These are phyloP conservation scores for Leptura quadrifasciata DNA, from an alignment of 2,888 invertebrate genomes.

Conservation along the genomic window DNA sequence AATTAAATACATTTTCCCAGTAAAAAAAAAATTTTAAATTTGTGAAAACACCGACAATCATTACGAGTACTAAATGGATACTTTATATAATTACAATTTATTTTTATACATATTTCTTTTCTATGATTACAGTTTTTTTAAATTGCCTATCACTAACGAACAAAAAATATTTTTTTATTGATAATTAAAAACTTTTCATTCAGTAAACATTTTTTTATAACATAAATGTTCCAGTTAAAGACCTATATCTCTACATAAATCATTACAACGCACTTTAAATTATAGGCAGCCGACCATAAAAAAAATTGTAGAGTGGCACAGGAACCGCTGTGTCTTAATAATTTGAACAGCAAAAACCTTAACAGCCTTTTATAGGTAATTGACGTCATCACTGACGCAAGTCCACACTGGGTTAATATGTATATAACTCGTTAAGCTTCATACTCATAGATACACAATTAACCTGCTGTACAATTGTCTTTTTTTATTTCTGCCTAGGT, in stretches of 20 bases:
- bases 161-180: no score
- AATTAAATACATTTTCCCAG: no score
- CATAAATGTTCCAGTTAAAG: neutral
- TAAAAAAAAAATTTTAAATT: no score
- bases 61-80: no score
- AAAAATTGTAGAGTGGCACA: conserved; percentile 2
- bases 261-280: conserved; percentile 14
- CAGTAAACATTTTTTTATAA: neutral
- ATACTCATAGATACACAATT: conserved; percentile 34
- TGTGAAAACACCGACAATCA: no score
- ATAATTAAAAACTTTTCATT: no score
- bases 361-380: conserved; percentile 66
- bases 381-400: conserved; percentile 67
- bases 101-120: no score
- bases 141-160: no score
- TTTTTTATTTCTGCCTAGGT: conserved; percentile 9
- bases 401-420: conserved; percentile 44
- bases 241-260: conserved; percentile 3
- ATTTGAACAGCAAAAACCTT: conserved; percentile 58
- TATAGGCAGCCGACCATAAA: neutral
- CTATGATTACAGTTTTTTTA: no score
- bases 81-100: no score
- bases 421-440: conserved; percentile 34
- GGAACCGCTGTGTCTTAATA: conserved; percentile 33
- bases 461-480: conserved; percentile 38